These are phyloP conservation scores for Ceyx melanurus DNA, from an alignment of 2,113 vertebrate species.

Conservation along the genomic window DNA sequence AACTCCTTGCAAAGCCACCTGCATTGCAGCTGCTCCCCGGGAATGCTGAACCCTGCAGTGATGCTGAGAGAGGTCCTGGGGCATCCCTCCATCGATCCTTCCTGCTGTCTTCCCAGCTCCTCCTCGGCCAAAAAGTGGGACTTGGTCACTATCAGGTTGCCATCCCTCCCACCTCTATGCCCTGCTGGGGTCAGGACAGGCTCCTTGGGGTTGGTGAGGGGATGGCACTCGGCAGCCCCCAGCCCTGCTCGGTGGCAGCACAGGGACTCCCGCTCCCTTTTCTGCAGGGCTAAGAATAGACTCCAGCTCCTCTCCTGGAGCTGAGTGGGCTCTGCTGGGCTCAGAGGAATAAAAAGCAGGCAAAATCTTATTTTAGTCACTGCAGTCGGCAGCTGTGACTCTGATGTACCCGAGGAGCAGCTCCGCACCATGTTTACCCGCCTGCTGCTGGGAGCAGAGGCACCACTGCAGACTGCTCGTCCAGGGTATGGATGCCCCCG, in stretches of 20 bases:
- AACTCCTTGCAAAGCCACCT: background rate
- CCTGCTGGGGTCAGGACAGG: background rate
- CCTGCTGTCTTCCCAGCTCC: background rate
- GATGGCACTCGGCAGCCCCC: background rate
- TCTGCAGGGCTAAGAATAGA: conserved; percentile 66
- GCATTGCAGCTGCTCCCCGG: background rate
- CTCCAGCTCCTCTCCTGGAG: conserved; percentile 16
- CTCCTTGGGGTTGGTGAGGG: background rate
- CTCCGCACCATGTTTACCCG: background rate
- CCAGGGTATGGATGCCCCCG: background rate
- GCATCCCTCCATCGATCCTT: background rate
- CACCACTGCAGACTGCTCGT: background rate
- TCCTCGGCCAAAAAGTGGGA: background rate
- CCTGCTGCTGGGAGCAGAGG: background rate
- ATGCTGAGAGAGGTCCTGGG: background rate
- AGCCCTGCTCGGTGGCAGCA: fast-evolving
- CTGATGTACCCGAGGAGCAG: conserved; percentile 5
- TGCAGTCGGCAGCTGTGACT: conserved; percentile 64
- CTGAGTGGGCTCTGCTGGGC: conserved; percentile 67
- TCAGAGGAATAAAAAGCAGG: conserved; percentile 66
- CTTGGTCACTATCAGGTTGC: background rate
- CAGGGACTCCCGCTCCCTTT: conserved; percentile 44
- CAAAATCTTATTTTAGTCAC: conserved; percentile 54
- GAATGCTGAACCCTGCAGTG: background rate
- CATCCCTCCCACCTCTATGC: fast-evolving